Base-by-base conservation (phyloP, 2,888 invertebrate species). In the Sphaerophoria rueppellii region DNA sequence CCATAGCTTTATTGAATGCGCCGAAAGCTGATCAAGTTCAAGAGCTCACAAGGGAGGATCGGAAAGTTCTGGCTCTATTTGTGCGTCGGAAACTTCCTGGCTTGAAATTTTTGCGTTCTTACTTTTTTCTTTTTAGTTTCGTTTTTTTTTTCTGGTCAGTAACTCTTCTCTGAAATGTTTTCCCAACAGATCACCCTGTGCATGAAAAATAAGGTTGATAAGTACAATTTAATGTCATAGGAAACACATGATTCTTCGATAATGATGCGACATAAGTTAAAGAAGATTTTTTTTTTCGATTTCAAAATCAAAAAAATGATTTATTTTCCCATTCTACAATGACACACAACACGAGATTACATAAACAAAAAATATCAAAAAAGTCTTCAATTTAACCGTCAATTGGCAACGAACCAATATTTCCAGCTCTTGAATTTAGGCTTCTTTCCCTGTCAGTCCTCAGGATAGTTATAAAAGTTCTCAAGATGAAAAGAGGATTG, bases 251-350 rank as follows among this genome's bases (percentile, higher is more conserved):
- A 61, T 79, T 83, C 52, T 61, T 65, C 67, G 75, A 75, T 72
- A 79, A 75, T 79, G 79, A 79, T 79, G 72, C 75, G 71, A 58
- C 75, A 75, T 46, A 37, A 4, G 24, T 24, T 67, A 11, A 11
- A 6, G 50, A 63, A 7, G 11, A 1, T 2, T 48, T 2, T n/a
- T n/a, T 43, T 43, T 43, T 43, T 7, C 46, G 6, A 48, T 35
- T 14, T 24, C 16, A 32, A 16, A 55, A 48, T 2, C 24, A 24
- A 48, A 6, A 11, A 50, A 72, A 5, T 16, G 52, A 57, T 72
- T 58, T 43, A 54, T 57, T 35, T 71, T 63, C 48, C 11, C 43
- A 52, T 43, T 7, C 35, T 4, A 52, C 32, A 14, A 43, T 24
- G 60, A n/a, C 43, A 63, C 24, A 24, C 24, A 2, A 24, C 24